phyloP scores from a whole-genome alignment of 2,113 vertebrate genomes.

The Terrapene triunguis region DNA sequence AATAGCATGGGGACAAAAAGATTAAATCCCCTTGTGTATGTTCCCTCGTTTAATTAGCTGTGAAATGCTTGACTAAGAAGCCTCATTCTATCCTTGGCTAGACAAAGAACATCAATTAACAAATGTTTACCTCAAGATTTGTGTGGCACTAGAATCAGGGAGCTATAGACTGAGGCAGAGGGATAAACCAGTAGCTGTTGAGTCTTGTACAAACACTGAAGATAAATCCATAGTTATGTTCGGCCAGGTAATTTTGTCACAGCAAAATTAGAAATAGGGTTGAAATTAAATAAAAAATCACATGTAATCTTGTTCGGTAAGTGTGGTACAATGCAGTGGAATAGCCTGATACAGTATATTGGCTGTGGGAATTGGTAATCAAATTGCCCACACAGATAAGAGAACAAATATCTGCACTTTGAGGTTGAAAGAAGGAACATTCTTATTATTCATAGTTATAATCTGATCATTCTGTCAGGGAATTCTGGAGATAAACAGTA shows the following conservation, averaged over 20 bases:
- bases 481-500: conserved; percentile 7
- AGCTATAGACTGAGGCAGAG: not conserved
- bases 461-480: not conserved
- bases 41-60: not conserved
- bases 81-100: not conserved
- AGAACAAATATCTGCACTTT: conserved; percentile 6
- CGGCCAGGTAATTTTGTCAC: not conserved
- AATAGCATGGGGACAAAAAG: not conserved
- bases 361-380: conserved; percentile 35
- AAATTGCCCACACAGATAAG: not conserved
- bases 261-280: not conserved
- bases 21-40: not conserved
- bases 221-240: not conserved
- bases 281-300: conserved; percentile 50
- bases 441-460: conserved; percentile 33
- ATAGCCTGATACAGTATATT: conserved; percentile 8
- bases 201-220: not conserved
- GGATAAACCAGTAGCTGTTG: not conserved
- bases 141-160: not conserved
- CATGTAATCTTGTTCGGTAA: conserved; percentile 9
- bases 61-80: not conserved
- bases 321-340: not conserved
- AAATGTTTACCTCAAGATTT: conserved; percentile 11
- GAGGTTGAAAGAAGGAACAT: not conserved
- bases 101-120: not conserved